Evolutionary conservation across 2,888 invertebrate species (phyloP).

Genomic region (Sminthurinus aureus): DNA sequence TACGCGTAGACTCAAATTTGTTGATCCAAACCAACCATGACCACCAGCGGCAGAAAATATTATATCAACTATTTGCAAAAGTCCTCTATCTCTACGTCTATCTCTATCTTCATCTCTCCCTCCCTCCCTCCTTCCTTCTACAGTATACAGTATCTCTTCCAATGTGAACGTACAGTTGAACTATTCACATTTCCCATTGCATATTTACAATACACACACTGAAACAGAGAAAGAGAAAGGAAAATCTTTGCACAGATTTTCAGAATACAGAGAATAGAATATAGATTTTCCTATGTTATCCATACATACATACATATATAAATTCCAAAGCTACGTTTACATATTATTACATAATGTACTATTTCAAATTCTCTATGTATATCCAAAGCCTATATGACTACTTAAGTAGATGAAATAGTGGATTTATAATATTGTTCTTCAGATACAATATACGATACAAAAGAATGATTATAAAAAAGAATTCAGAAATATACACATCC

Average conservation of each 20-base stretch:
- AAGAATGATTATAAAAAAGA: not conserved
- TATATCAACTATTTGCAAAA: conserved; percentile 41
- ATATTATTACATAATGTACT: not conserved
- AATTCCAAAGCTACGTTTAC: not conserved
- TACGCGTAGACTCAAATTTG: conserved; percentile 25
- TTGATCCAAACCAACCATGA: conserved; percentile 37
- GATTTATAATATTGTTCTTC: not conserved
- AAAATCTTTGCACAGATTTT: conserved; percentile 1
- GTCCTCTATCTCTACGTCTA: conserved; percentile 19
- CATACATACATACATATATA: not conserved
- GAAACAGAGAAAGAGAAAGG: not conserved
- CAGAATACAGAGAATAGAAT: not conserved
- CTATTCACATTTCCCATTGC: not conserved
- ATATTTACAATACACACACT: not conserved
- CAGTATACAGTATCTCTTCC: not conserved
- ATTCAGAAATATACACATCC: not conserved
- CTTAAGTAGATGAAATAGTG: too few relatives aligned
- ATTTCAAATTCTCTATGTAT: not conserved
- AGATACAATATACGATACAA: not conserved
- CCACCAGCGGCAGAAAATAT: conserved; percentile 41
- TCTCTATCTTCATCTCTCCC: not conserved
- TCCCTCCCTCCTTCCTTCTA: not conserved
- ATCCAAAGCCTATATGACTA: too few relatives aligned
- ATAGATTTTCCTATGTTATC: not conserved
- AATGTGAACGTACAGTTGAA: not conserved